Percentiles rank a stretch among this genome's conserved stretches.
Conservation (phyloP, 2,888 invertebrate genomes). For the Machimus rusticus region DNA sequence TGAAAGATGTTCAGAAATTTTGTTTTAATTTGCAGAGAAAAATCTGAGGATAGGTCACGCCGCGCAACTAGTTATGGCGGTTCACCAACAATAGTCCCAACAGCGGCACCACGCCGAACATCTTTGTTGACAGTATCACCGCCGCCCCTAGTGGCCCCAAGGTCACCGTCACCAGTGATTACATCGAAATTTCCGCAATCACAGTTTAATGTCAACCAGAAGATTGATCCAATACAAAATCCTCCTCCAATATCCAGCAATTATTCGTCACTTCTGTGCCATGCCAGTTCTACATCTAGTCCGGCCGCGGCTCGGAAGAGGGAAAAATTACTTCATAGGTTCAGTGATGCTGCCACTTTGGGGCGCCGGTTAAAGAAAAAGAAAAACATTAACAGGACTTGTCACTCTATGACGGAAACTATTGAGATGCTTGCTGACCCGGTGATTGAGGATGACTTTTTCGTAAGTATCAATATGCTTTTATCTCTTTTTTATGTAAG, state of each 20-base stretch:
- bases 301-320: conserved; percentile 60
- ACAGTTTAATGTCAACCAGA: conserved; percentile 36
- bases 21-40: conserved; percentile 56
- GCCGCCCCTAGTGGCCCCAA: conserved; percentile 50
- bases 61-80: conserved; percentile 61
- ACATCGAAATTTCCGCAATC: conserved; percentile 59
- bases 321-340: conserved; percentile 61
- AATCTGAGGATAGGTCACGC: conserved; percentile 58
- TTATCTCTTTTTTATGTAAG: neutral
- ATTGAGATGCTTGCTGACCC: conserved; percentile 63
- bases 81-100: conserved; percentile 52
- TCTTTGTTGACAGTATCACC: conserved; percentile 55
- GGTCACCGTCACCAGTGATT: conserved; percentile 52
- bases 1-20: neutral
- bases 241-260: conserved; percentile 52
- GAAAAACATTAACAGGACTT: conserved; percentile 61
- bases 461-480: conserved; percentile 57
- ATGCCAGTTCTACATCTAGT: conserved; percentile 58
- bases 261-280: conserved; percentile 58
- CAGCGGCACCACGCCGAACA: conserved; percentile 60
- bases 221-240: conserved; percentile 51
- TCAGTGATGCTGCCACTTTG: conserved; percentile 63
- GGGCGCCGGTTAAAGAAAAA: conserved; percentile 61
- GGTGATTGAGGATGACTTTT: conserved; percentile 63
- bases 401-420: conserved; percentile 62